Evolutionary conservation across 1,140 invertebrate species (phyloP), one percentile per base, ranked within the genome.

Genomic region (Ceratosolen fusciceps): DNA sequence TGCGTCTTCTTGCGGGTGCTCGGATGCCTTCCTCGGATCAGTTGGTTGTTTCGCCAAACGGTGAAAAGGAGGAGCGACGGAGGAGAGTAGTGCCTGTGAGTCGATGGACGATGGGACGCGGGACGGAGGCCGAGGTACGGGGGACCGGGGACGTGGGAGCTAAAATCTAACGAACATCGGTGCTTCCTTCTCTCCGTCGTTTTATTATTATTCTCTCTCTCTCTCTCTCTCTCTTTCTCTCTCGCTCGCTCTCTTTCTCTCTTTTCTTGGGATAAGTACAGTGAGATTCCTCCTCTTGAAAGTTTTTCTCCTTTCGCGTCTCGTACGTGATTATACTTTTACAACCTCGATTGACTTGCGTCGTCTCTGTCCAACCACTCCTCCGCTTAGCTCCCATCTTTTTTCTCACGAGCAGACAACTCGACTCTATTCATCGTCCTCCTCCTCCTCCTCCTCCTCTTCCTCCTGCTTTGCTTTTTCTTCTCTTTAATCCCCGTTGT

Each of bases 271-370:
- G 29, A 70, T 79, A 79, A 79, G 78, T 79, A 79, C 78, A 79
- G 34, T 79, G 72, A 79, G 72, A 74, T 79, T 79, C 77, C 52
- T 79, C 60, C 60, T 74, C 78, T 79, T 79, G 60, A 67, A 52
- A 73, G 72, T 29, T 43, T 67, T 73, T 65, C 43, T 14, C 54
- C 21, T 34, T 31, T 72, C 60, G 14, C 29, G 43, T 67, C 12
- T 34, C 31, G 74, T 54, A 10, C 21, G 21, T 39, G 72, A 60
- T 43, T 58, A 31, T 60, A 60, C 52, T 39, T 52, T 31, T 19
- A 52, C 9, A 65, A 19, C 31, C n/a, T 47, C 43, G 39, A 49
- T 26, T 39, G 49, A 54, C 49, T 52, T 31, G 39, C 47, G 26
- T 34, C n/a, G 2, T 8, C 21, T 19, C 21, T 16, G 52, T 73